Evolutionary conservation across 2,113 vertebrate species (phyloP).

Genomic region (Xiphias gladius): DNA sequence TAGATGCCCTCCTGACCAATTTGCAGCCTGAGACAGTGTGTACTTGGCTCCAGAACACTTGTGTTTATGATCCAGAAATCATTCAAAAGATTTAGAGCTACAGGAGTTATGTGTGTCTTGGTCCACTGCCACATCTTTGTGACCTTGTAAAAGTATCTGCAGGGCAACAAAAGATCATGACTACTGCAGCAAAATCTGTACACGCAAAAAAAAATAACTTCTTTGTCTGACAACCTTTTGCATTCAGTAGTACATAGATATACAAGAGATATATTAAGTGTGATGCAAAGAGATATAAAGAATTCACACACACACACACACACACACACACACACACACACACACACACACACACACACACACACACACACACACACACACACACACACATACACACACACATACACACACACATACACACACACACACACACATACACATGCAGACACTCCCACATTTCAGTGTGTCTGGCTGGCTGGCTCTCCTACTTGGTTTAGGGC

Average conservation of each 20-base stretch:
- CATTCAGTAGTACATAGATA: slow-evolving; percentile 61
- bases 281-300: slow-evolving; percentile 65
- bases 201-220: slow-evolving; percentile 29
- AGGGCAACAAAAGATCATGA: slow-evolving; percentile 79
- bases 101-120: slow-evolving; percentile 72
- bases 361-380: slow-evolving; percentile 23
- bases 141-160: slow-evolving; percentile 84
- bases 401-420: background rate
- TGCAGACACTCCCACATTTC: slow-evolving; percentile 40
- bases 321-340: slow-evolving; percentile 3
- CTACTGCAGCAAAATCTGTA: slow-evolving; percentile 54
- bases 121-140: slow-evolving; percentile 74
- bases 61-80: slow-evolving; percentile 50
- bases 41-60: slow-evolving; percentile 20
- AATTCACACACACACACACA: background rate
- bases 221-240: slow-evolving; percentile 14
- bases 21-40: background rate
- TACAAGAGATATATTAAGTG: background rate
- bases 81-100: slow-evolving; percentile 63
- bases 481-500: slow-evolving; percentile 70
- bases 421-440: background rate
- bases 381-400: background rate
- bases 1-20: slow-evolving; percentile 33
- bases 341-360: slow-evolving; percentile 3
- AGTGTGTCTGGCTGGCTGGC: slow-evolving; percentile 64